Base-by-base conservation (phyloP, 2,797 vertebrate genomes). In the Fistularia tabacaria region DNA sequence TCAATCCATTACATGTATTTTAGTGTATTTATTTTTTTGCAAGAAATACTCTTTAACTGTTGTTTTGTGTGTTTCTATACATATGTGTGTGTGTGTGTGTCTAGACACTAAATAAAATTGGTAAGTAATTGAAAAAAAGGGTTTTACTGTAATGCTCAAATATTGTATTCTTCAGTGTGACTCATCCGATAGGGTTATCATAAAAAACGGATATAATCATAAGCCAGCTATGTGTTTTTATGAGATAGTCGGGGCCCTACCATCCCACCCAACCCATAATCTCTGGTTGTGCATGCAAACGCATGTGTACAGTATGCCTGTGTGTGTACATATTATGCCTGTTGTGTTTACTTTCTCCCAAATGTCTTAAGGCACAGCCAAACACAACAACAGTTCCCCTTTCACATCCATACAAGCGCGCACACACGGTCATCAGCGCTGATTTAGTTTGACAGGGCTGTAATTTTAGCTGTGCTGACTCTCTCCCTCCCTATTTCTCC, bases 381-480 rank as follows among this genome's bases (percentile, higher is more conserved):
- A 65, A 54, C 63, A 68, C 51, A 63, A 71, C 59, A 60, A 66
- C 64, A 25, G 25, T 67, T 74, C 62, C 49, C 37, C 67, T 58
- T 64, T 9, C 49, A 66, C 61, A 70, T 51, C 54, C 52, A 43
- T 49, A 55, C 36, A 54, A 54, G 37, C 1, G 13, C 41, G 45
- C 43, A 54, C 66, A 59, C 71, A 69, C 15, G 38, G 59, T 73
- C 66, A 59, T 78, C 53, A 44, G 52, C 59, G 9, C 66, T 86
- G 80, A 87, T 81, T 59, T 45, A 58, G 57, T 77, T 62, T 82
- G 82, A 87, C 83, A 87, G 68, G 72, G 66, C 72, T 83, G 78
- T 85, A 87, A 86, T 85, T 87, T 82, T 81, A 82, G 77, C 78
- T 79, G 69, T 80, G 74, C 75, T 81, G 79, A 80, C 78, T 84